Conservation (phyloP, 2,888 invertebrate genomes). For the Sabellastarte sp. region DNA sequence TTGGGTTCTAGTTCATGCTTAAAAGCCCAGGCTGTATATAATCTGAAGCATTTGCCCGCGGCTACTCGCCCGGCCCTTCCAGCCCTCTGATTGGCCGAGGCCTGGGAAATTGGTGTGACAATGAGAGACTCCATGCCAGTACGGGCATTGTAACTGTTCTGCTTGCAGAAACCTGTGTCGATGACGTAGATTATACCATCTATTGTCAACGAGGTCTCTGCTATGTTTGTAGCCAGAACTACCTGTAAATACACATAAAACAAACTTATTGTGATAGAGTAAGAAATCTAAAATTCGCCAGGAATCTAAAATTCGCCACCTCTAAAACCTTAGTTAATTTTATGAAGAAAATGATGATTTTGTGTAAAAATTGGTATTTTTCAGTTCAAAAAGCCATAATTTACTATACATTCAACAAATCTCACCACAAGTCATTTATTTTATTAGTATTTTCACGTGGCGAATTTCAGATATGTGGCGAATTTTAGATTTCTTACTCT, state of each 20-base stretch:
- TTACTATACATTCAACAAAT: too few species aligned
- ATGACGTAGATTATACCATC: slow-evolving; percentile 99
- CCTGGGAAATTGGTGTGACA: slow-evolving; percentile 96
- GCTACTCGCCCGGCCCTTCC: slow-evolving; percentile 94
- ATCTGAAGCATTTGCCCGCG: slow-evolving; percentile 90
- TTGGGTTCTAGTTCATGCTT: slow-evolving; percentile 98
- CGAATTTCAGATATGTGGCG: too few species aligned
- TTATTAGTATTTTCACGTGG: too few species aligned
- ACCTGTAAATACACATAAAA: slow-evolving; percentile 66
- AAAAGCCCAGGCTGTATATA: slow-evolving; percentile 98
- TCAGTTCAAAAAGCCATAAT: too few species aligned
- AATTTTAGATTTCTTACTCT: too few species aligned
- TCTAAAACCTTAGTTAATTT: too few species aligned
- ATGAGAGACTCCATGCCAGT: slow-evolving; percentile 98
- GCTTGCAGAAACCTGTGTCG: slow-evolving; percentile 99
- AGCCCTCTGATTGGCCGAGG: slow-evolving; percentile 94
- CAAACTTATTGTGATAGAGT: background rate
- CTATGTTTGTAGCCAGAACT: slow-evolving; percentile 96
- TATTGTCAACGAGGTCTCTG: slow-evolving; percentile 97
- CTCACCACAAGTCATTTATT: too few species aligned
- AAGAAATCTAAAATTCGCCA: too few species aligned
- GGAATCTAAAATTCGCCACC: too few species aligned
- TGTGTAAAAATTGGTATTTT: too few species aligned
- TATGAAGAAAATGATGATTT: too few species aligned
- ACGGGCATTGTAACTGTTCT: slow-evolving; percentile 94